Conservation (phyloP, 2,888 invertebrate species). For the Ochropleura leucogaster region DNA sequence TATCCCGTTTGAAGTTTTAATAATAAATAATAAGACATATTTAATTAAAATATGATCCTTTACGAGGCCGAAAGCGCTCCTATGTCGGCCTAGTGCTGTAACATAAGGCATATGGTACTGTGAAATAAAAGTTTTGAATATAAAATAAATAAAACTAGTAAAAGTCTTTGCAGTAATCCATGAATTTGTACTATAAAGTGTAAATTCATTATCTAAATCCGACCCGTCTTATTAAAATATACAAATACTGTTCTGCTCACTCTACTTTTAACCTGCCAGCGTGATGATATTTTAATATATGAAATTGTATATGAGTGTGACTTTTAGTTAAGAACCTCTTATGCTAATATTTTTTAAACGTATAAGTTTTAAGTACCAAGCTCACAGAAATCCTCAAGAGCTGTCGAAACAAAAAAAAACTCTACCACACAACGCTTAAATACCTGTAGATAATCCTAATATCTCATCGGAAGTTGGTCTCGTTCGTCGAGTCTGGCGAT, state of each 20-base stretch:
- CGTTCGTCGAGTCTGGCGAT: slow-evolving; percentile 65
- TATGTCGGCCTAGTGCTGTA: too few relatives aligned
- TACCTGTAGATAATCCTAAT: slow-evolving; percentile 61
- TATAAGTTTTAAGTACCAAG: slow-evolving; percentile 45
- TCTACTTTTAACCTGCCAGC: neutral
- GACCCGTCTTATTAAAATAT: neutral
- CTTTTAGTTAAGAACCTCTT: slow-evolving; percentile 2
- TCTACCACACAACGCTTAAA: slow-evolving; percentile 48
- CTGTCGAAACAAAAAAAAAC: slow-evolving; percentile 39
- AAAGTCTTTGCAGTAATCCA: neutral
- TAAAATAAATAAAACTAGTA: neutral
- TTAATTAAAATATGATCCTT: too few relatives aligned
- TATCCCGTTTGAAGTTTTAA: too few relatives aligned
- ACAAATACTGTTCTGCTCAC: neutral
- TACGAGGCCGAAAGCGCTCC: too few relatives aligned
- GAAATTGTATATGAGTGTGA: neutral
- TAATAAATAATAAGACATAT: too few relatives aligned
- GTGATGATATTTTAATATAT: neutral
- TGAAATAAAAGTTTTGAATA: neutral
- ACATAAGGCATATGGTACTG: too few relatives aligned
- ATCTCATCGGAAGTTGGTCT: slow-evolving; percentile 66
- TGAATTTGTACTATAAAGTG: neutral
- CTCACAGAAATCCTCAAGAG: slow-evolving; percentile 39
- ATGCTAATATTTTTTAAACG: neutral
- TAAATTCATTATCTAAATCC: neutral